Conservation (phyloP, 2,797 vertebrate genomes). For the Arnoldichthys spilopterus region DNA sequence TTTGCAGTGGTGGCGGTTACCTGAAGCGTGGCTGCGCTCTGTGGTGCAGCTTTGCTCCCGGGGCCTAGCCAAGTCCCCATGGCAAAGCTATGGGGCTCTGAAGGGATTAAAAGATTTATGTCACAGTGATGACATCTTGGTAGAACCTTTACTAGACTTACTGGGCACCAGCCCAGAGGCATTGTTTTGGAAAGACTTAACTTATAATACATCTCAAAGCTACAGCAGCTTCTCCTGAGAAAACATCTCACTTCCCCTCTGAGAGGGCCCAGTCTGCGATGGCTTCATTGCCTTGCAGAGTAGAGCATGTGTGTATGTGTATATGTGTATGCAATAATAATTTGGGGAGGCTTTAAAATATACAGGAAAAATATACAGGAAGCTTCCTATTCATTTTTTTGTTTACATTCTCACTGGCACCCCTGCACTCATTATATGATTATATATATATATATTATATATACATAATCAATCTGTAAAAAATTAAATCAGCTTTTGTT, state of each 20-base stretch:
- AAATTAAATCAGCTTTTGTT: too few species aligned
- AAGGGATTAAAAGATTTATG: slow-evolving; percentile 70
- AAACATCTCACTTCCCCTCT: slow-evolving; percentile 41
- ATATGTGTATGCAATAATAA: slow-evolving; percentile 18
- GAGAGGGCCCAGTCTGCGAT: slow-evolving; percentile 35
- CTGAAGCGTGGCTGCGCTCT: slow-evolving; percentile 42
- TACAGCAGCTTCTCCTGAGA: slow-evolving; percentile 47
- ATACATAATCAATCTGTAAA: too few species aligned
- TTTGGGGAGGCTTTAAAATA: slow-evolving; percentile 8
- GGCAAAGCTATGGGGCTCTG: slow-evolving; percentile 27
- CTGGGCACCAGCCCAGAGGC: slow-evolving; percentile 57
- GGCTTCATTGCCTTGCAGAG: slow-evolving; percentile 47
- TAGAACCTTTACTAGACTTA: slow-evolving; percentile 58
- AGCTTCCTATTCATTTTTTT: too few species aligned
- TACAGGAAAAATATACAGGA: too few species aligned
- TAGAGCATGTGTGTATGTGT: slow-evolving; percentile 23
- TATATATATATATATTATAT: too few species aligned
- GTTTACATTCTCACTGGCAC: too few species aligned
- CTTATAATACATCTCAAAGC: slow-evolving; percentile 55
- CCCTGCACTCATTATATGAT: too few species aligned
- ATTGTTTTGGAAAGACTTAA: slow-evolving; percentile 61
- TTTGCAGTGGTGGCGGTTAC: slow-evolving; percentile 44
- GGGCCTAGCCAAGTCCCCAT: slow-evolving; percentile 18
- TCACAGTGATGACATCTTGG: slow-evolving; percentile 61
- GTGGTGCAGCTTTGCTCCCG: slow-evolving; percentile 16